Percentiles rank a stretch among this genome's conserved stretches.
phyloP scores from a whole-genome alignment of 2,797 vertebrate species.

The Alectoris magna region DNA sequence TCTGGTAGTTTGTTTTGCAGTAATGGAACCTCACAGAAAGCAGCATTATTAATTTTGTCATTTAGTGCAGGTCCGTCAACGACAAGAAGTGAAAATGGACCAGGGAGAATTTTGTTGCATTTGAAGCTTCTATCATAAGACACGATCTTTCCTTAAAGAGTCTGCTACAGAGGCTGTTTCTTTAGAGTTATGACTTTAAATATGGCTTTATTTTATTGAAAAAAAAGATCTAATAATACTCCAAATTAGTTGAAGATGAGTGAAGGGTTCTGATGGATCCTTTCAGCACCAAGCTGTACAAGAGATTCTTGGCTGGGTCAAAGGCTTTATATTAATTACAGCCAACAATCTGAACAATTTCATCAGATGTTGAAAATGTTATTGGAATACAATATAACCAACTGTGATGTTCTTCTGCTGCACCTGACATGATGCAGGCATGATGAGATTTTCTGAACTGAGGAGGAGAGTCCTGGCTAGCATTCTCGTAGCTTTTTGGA shows the following conservation, averaged over 20 bases:
- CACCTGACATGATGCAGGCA: background rate
- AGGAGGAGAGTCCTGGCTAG: background rate
- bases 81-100: background rate
- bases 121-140: background rate
- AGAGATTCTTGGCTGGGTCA: background rate
- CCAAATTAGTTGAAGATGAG: rapidly evolving
- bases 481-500: background rate
- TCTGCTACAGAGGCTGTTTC: background rate
- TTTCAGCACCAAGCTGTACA: background rate
- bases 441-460: background rate
- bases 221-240: background rate
- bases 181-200: background rate
- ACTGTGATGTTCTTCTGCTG: background rate
- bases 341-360: background rate
- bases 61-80: background rate
- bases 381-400: background rate
- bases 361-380: background rate
- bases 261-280: background rate
- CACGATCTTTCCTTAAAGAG: background rate
- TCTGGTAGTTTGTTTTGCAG: background rate
- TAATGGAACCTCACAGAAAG: background rate
- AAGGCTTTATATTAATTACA: background rate
- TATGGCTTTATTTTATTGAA: background rate
- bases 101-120: background rate
- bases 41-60: background rate